phyloP scores from a whole-genome alignment of 2,113 vertebrate genomes.

The Accipiter cooperii region DNA sequence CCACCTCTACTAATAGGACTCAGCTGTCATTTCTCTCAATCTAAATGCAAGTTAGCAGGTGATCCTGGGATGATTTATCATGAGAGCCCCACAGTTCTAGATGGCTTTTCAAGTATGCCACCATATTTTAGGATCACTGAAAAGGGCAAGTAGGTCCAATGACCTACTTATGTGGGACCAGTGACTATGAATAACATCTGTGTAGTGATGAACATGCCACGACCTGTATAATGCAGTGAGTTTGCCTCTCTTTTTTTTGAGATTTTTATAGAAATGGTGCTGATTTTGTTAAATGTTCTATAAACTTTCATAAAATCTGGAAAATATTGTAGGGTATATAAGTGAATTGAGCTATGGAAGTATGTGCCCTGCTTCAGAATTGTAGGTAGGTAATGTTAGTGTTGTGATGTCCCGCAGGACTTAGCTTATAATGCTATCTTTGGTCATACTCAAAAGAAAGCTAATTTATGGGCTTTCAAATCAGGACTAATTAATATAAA shows the following conservation, averaged over 20 bases:
- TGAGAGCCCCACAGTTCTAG: neutral
- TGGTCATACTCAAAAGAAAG: neutral
- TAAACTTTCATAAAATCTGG: neutral
- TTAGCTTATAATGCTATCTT: neutral
- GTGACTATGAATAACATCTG: constrained; percentile 1
- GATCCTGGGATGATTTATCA: constrained; percentile 37
- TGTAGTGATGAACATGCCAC: neutral
- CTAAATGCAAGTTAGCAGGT: neutral
- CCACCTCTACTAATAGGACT: neutral
- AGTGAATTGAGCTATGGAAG: neutral
- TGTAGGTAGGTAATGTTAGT: neutral
- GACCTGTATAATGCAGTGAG: neutral
- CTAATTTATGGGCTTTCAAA: constrained; percentile 21
- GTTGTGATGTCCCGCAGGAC: neutral
- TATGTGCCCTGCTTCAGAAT: neutral
- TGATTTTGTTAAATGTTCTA: neutral
- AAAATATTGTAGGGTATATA: neutral
- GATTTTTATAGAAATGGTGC: neutral
- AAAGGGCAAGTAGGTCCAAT: constrained; percentile 49
- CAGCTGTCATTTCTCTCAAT: constrained; percentile 24
- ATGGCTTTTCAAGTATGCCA: constrained; percentile 25
- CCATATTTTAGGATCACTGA: constrained; percentile 52
- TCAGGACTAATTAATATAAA: constrained; percentile 39
- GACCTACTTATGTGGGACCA: constrained; percentile 10
- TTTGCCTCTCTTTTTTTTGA: neutral